Base-by-base conservation (phyloP, 2,888 invertebrate genomes). In the Amphipoea lucens region DNA sequence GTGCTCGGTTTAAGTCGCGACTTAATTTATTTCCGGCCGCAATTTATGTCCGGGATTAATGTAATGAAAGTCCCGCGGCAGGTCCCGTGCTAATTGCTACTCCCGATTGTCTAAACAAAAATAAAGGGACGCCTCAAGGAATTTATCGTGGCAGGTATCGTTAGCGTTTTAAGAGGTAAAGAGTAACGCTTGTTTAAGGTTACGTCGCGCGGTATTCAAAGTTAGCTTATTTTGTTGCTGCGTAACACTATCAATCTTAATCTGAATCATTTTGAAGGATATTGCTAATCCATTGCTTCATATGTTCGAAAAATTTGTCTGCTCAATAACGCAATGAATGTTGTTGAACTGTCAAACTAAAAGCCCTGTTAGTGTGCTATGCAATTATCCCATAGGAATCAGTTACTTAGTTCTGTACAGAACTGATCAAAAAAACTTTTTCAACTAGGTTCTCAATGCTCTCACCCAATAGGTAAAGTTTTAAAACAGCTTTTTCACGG, bases 21-120 rank as follows among this genome's bases (percentile, higher is more conserved):
- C 94, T 95, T 94, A 96, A 96, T 96, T 96, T 96, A 96, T 96
- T 93, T 95, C 92, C 90, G 89, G 90, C 94, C 93, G 90, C 94
- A 96, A 96, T 96, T 96, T 96, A 96, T 95, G 93, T 91, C 91
- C 91, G 78, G 94, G 95, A 95, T 96, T 96, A 96, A 95, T 94
- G 93, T 95, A 94, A 95, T 94, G 94, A 93, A 94, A 94, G 94
- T 93, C 91, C 91, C 92, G 89, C 79, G 91, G 92, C 92, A 93
- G 93, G 93, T 92, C 91, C 87, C 90, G 88, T 91, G 89, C 93
- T 96, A 95, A 96, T 95, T 94, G 95, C 94, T 92, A 91, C 93
- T 92, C 91, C 90, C 92, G 92, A 96, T 95, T 94, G 94, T 94
- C 95, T 95, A 94, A 95, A 95, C 94, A 95, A 93, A 93, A 94